These are phyloP conservation scores for Nestor notabilis DNA, from an alignment of 2,113 vertebrate genomes.

Conservation along the genomic window DNA sequence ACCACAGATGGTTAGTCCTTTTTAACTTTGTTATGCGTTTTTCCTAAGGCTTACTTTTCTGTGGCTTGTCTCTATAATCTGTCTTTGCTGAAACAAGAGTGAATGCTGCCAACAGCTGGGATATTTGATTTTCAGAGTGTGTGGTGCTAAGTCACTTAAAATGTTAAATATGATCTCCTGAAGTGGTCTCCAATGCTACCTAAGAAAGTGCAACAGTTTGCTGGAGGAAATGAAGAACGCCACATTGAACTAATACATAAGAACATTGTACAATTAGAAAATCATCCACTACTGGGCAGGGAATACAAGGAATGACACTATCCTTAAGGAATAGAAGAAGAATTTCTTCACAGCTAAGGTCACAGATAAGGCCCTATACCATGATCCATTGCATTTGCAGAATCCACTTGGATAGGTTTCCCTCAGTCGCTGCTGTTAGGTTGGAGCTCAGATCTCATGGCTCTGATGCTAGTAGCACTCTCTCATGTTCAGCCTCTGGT, in stretches of 20 bases:
- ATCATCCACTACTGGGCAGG: neutral
- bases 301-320: neutral
- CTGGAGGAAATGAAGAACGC: neutral
- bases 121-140: neutral
- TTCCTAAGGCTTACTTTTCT: neutral
- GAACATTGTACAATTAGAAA: neutral
- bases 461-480: neutral
- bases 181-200: neutral
- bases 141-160: neutral
- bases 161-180: neutral
- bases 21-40: neutral
- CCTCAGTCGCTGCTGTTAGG: neutral
- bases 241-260: neutral
- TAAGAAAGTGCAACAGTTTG: neutral
- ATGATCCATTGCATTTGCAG: too few relatives aligned
- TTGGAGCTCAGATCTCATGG: neutral
- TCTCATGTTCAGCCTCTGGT: neutral
- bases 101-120: neutral
- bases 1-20: neutral
- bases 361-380: neutral
- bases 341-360: neutral
- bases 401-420: neutral
- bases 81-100: neutral
- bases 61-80: neutral
- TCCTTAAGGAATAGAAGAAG: neutral